Evolutionary conservation across 2,888 invertebrate genomes (phyloP), one percentile per base, ranked within the genome.

Genomic region (Melikaiella ostensackeni): DNA sequence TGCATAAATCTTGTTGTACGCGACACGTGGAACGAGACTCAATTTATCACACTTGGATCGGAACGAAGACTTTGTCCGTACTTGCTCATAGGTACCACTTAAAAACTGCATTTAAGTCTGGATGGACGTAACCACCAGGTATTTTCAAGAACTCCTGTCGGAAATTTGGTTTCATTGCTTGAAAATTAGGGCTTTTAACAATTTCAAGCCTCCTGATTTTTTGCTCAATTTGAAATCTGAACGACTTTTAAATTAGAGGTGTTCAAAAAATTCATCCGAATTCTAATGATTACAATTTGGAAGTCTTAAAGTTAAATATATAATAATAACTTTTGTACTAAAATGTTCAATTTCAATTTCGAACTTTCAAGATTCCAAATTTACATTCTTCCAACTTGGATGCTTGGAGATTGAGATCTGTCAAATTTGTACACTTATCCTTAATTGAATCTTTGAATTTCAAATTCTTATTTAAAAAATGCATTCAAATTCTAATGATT

Each of bases 1-100:
- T 64, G 64, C 42, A 64, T 64, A 64, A 64, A 64, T 64, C 64
- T 64, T 64, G 6, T 64, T 24, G 38, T 24, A 64, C 64, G 42
- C 42, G 64, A 42, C 64, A 64, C 64, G 64, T 64, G 64, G 64
- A 64, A 64, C 64, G 42, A 42, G 42, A 42, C 64, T 64, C 42
- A 64, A 64, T 64, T 24, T 64, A 64, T 64, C 64, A 64, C 35
- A 64, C 64, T 64, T 21, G 38, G 24, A 64, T 64, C 64, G 64
- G 21, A 64, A 42, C 64, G 35, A 42, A 64, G 16, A 24, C 42
- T 64, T 35, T 64, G 42, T 24, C 42, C 9, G 9, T 9, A 64
- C 64, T 42, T 64, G 24, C 38, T 64, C 38, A 27, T 38, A 64
- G 64, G 42, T 64, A 42, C 42, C 64, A 64, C 64, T 64, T 64